phyloP scores from a whole-genome alignment of 2,888 invertebrate species.

The Carterocephalus palaemon region DNA sequence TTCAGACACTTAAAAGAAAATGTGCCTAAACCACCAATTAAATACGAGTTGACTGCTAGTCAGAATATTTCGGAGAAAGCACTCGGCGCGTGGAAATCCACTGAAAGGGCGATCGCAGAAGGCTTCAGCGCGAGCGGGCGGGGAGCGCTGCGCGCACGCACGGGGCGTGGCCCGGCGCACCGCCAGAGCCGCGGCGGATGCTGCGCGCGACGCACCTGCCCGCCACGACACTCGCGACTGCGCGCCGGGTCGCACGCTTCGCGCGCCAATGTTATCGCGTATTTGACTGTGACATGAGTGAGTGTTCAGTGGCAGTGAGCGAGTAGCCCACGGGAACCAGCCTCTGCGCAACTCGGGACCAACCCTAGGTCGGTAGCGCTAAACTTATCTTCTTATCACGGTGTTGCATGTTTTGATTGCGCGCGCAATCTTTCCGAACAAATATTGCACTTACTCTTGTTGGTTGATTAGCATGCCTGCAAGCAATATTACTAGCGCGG shows the following conservation, averaged over 20 bases:
- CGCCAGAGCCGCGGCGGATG: slow-evolving; percentile 67
- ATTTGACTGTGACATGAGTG: slow-evolving; percentile 57
- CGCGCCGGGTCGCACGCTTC: slow-evolving; percentile 33
- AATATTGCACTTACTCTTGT: slow-evolving; percentile 40
- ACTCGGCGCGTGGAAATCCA: slow-evolving; percentile 36
- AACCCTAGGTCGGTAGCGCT: slow-evolving; percentile 65
- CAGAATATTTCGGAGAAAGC: slow-evolving; percentile 18
- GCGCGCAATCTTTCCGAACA: slow-evolving; percentile 55
- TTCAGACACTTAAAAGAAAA: too few relatives aligned
- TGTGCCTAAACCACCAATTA: too few relatives aligned
- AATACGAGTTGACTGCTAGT: not conserved
- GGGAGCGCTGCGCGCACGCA: slow-evolving; percentile 65
- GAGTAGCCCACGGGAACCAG: slow-evolving; percentile 38
- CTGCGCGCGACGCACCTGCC: slow-evolving; percentile 69
- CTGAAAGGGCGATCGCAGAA: slow-evolving; percentile 43
- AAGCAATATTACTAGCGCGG: slow-evolving; percentile 19
- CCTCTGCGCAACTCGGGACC: slow-evolving; percentile 54
- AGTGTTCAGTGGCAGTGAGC: slow-evolving; percentile 61
- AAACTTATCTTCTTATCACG: slow-evolving; percentile 59
- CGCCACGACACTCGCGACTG: slow-evolving; percentile 32
- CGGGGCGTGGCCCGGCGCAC: slow-evolving; percentile 50
- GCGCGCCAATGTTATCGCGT: slow-evolving; percentile 39
- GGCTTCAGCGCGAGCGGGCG: slow-evolving; percentile 61
- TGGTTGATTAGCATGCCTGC: slow-evolving; percentile 21
- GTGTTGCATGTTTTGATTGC: slow-evolving; percentile 51